A percentile compares a stretch with the other conserved stretches of the same genome.
phyloP scores from a whole-genome alignment of 2,888 invertebrate species.

The Heliconius aoede region DNA sequence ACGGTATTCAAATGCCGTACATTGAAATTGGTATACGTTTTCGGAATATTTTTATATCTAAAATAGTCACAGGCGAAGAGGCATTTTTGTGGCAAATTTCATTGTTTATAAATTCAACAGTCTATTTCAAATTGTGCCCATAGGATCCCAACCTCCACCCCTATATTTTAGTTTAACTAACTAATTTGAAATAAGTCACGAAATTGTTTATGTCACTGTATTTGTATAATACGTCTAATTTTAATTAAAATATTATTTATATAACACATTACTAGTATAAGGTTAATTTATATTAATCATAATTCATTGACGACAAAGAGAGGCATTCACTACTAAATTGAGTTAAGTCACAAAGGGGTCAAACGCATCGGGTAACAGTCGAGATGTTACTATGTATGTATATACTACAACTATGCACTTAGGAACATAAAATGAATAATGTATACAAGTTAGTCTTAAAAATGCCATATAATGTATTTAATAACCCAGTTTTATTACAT shows the following conservation, averaged over 20 bases:
- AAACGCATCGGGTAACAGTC: conserved; percentile 74
- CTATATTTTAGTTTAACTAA: no score
- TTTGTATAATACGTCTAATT: no score
- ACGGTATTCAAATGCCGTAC: background rate
- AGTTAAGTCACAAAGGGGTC: conserved; percentile 71
- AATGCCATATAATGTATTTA: no score
- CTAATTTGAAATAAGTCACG: background rate
- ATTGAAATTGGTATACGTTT: background rate
- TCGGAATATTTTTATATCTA: background rate
- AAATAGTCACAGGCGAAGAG: conserved; percentile 38
- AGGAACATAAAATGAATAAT: background rate
- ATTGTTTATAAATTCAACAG: conserved; percentile 56
- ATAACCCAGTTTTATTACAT: no score
- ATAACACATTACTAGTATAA: conserved; percentile 14
- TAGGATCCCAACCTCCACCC: background rate
- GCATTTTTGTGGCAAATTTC: conserved; percentile 61
- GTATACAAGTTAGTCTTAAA: background rate
- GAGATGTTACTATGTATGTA: no score
- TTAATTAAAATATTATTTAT: background rate
- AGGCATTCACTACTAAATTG: conserved; percentile 51
- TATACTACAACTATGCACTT: conserved; percentile 17
- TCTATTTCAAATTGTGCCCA: conserved; percentile 43
- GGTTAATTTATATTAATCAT: conserved; percentile 36
- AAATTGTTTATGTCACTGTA: no score
- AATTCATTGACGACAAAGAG: conserved; percentile 38